phyloP scores from a whole-genome alignment of 2,113 vertebrate species.

The Origma solitaria region DNA sequence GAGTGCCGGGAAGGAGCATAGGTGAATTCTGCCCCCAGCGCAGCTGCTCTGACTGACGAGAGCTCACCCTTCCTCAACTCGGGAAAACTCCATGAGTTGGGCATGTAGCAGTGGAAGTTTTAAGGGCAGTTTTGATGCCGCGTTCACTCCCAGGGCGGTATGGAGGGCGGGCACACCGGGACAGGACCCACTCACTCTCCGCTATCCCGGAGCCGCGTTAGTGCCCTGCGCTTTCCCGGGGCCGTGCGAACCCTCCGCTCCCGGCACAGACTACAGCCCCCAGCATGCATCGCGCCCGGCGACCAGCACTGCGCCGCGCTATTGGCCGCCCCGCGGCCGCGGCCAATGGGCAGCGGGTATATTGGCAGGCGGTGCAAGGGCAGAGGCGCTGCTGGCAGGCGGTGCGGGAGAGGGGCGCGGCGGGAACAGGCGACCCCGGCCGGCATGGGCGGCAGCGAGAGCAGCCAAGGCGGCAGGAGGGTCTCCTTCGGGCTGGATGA shows the following conservation, averaged over 20 bases:
- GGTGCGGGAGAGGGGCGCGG: not conserved
- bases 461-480: slow-evolving; percentile 74
- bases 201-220: fast-evolving
- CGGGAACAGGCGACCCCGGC: not conserved
- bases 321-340: not conserved
- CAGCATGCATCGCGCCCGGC: not conserved
- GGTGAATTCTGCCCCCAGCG: not conserved
- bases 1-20: fast-evolving
- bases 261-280: slow-evolving; percentile 53
- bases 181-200: too few species aligned
- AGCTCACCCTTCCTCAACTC: fast-evolving
- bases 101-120: fast-evolving
- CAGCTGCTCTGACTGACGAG: not conserved
- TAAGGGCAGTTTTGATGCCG: fast-evolving
- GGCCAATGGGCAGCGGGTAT: slow-evolving; percentile 22
- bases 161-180: too few species aligned
- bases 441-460: slow-evolving; percentile 81
- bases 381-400: not conserved
- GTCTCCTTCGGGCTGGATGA: slow-evolving; percentile 89
- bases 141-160: fast-evolving
- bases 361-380: not conserved
- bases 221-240: too few species aligned
- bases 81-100: fast-evolving
- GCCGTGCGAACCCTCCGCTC: not conserved
- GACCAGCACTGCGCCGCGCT: not conserved